Conservation (phyloP, 2,797 vertebrate species). For the Mastacembelus armatus region DNA sequence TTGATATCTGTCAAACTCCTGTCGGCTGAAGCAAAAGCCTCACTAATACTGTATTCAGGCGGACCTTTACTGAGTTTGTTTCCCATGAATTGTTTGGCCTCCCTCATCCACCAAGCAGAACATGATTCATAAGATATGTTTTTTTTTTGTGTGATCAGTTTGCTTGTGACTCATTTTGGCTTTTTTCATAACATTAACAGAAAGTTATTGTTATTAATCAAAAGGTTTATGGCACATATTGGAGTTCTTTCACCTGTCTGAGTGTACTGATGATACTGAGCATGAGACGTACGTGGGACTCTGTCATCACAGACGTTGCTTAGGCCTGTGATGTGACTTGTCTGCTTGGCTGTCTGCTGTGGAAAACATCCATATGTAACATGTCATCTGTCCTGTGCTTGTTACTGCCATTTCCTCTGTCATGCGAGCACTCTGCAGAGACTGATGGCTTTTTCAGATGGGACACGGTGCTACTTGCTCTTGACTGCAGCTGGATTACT, state of each 20-base stretch:
- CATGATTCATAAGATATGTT: slow-evolving; percentile 3
- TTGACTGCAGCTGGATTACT: slow-evolving; percentile 38
- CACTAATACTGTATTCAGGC: too few relatives aligned
- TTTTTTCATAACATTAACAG: too few relatives aligned
- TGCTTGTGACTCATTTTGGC: background rate
- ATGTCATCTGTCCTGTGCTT: slow-evolving; percentile 67
- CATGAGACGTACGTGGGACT: background rate
- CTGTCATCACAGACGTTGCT: slow-evolving; percentile 14
- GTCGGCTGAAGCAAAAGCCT: too few relatives aligned
- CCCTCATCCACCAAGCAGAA: background rate
- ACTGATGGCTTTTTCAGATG: slow-evolving; percentile 80
- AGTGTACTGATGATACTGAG: slow-evolving; percentile 1
- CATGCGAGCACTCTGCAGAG: slow-evolving; percentile 41
- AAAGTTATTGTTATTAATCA: too few relatives aligned
- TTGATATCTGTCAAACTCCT: too few relatives aligned
- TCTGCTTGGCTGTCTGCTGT: slow-evolving; percentile 50
- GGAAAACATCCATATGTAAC: slow-evolving; percentile 67
- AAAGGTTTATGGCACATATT: slow-evolving; percentile 12
- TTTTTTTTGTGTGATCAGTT: slow-evolving; percentile 10
- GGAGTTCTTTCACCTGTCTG: background rate
- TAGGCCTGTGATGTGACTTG: slow-evolving; percentile 51
- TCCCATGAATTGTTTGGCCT: background rate
- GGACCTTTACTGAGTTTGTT: too few relatives aligned
- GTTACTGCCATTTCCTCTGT: slow-evolving; percentile 57
- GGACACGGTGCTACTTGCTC: slow-evolving; percentile 42